Percentiles rank a stretch among this genome's conserved stretches.
Evolutionary conservation across 2,113 vertebrate genomes (phyloP).

Genomic region (Carassius carassius): DNA sequence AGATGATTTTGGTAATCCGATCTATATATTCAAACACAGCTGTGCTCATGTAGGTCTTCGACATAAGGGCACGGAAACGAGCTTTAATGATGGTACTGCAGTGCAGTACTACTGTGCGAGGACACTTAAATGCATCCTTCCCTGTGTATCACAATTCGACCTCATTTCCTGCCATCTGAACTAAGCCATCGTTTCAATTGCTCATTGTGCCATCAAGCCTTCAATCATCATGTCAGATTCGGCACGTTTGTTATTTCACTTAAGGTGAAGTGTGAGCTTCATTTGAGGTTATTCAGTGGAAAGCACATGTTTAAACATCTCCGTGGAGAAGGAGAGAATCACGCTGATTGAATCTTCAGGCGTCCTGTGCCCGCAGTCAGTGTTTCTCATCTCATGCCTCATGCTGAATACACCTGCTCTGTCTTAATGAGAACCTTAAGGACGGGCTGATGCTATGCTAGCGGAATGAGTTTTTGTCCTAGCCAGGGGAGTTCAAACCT

Average conservation of each 20-base stretch:
- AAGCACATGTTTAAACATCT: constrained; percentile 29
- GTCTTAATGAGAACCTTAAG: constrained; percentile 25
- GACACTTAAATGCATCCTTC: constrained; percentile 11
- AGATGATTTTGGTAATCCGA: background rate
- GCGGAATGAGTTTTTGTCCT: background rate
- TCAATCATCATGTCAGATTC: constrained; percentile 22
- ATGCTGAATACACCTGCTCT: constrained; percentile 52
- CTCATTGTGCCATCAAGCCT: constrained; percentile 38
- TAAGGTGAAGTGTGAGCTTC: constrained; percentile 36
- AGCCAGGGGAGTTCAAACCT: background rate
- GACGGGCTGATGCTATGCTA: background rate
- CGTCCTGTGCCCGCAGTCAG: background rate
- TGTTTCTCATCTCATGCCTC: constrained; percentile 27
- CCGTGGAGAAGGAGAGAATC: constrained; percentile 31
- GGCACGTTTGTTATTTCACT: constrained; percentile 43
- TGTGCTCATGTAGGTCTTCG: constrained; percentile 28
- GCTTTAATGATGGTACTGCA: constrained; percentile 52
- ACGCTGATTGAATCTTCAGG: constrained; percentile 46
- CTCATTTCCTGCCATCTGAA: background rate
- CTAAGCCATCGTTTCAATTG: constrained; percentile 17
- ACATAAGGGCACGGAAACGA: constrained; percentile 37
- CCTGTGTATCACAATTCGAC: constrained; percentile 14
- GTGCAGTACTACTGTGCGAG: constrained; percentile 39
- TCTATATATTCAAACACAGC: background rate
- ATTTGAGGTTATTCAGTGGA: constrained; percentile 49